These are phyloP conservation scores for Poeciliopsis turrubarensis DNA, from an alignment of 2,113 vertebrate species.

Conservation along the genomic window DNA sequence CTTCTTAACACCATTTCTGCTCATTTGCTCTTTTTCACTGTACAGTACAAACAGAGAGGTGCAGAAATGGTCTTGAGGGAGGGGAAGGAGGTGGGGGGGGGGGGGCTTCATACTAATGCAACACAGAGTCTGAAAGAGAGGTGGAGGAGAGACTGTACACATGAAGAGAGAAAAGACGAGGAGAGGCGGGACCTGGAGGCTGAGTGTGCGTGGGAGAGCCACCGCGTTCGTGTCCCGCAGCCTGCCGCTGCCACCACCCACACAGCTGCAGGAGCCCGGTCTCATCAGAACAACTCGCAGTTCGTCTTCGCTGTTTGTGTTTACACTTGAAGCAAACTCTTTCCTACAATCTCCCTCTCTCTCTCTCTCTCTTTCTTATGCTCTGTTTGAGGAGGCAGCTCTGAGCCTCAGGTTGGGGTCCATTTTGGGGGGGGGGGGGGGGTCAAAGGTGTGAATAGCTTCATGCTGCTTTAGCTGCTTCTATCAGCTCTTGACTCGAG, in stretches of 20 bases:
- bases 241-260: constrained; percentile 20
- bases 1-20: constrained; percentile 59
- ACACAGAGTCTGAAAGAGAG: constrained; percentile 30
- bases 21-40: constrained; percentile 78
- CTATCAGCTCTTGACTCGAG: constrained; percentile 38
- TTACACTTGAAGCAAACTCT: constrained; percentile 3
- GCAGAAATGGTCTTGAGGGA: constrained; percentile 75
- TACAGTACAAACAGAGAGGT: constrained; percentile 73
- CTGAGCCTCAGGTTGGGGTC: constrained; percentile 4
- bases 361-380: constrained; percentile 18
- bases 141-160: constrained; percentile 20
- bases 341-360: neutral
- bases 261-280: constrained; percentile 26
- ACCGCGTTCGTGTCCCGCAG: neutral
- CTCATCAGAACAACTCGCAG: constrained; percentile 29
- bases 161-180: constrained; percentile 9
- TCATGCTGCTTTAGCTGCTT: constrained; percentile 63
- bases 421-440: neutral
- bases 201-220: neutral
- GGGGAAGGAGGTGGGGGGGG: constrained; percentile 5
- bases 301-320: constrained; percentile 26
- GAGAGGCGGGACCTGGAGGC: neutral
- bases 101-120: constrained; percentile 2
- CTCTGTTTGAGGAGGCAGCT: constrained; percentile 49
- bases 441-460: constrained; percentile 67